Evolutionary conservation across 2,888 invertebrate genomes (phyloP).

Genomic region (Bugulina stolonifera): DNA sequence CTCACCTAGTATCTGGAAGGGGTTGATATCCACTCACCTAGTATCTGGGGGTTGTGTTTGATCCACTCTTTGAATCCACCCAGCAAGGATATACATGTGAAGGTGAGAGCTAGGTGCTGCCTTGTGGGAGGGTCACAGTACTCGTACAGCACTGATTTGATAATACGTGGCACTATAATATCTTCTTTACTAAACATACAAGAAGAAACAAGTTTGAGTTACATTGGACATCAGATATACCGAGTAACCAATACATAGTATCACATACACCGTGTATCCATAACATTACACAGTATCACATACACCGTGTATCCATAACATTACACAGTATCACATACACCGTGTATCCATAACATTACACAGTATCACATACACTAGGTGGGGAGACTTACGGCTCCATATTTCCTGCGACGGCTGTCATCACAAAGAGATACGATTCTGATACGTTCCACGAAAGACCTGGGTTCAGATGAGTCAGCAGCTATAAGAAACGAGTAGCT

Average conservation of each 20-base stretch:
- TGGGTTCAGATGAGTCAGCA: neutral
- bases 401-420: conserved; percentile 91
- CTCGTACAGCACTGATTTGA: conserved; percentile 70
- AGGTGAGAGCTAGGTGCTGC: conserved; percentile 80
- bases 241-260: no score
- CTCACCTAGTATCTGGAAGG: conserved; percentile 59
- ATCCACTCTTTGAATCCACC: conserved; percentile 95
- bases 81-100: conserved; percentile 74
- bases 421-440: conserved; percentile 87
- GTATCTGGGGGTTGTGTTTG: conserved; percentile 72
- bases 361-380: no score
- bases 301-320: no score
- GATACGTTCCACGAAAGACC: conserved; percentile 72
- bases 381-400: conserved; percentile 82
- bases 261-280: no score
- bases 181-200: conserved; percentile 28
- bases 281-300: no score
- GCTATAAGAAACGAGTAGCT: conserved; percentile 1
- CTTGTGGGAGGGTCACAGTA: conserved; percentile 64
- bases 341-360: no score
- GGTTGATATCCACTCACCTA: conserved; percentile 59
- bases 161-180: conserved; percentile 78
- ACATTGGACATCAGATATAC: no score
- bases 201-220: no score
- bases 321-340: no score